phyloP scores from a whole-genome alignment of 2,888 invertebrate genomes.

The Leucoma salicis region DNA sequence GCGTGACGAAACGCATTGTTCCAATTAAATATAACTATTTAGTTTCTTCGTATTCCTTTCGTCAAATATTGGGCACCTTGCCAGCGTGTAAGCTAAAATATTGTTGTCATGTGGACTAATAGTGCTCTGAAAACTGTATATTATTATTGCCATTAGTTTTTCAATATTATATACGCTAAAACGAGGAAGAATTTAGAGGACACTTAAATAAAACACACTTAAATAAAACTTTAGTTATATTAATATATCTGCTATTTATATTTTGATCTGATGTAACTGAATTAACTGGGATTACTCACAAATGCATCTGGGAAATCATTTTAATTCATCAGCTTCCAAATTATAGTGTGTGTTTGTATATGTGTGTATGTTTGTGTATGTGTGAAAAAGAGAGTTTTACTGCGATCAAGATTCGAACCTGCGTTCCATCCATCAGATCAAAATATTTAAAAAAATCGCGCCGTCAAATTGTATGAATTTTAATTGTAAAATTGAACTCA shows the following conservation, averaged over 20 bases:
- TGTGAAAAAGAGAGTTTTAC: too few relatives aligned
- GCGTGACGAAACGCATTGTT: conserved; percentile 42
- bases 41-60: conserved; percentile 47
- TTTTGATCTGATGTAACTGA: conserved; percentile 1
- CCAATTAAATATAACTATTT: conserved; percentile 46
- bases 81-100: conserved; percentile 55
- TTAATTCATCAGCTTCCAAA: not conserved
- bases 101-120: conserved; percentile 49
- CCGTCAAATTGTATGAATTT: too few relatives aligned
- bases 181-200: conserved; percentile 41
- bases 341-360: too few relatives aligned
- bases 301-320: not conserved
- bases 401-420: too few relatives aligned
- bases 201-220: too few relatives aligned
- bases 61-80: conserved; percentile 59
- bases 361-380: too few relatives aligned
- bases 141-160: conserved; percentile 41
- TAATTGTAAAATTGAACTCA: too few relatives aligned
- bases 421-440: too few relatives aligned
- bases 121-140: conserved; percentile 37
- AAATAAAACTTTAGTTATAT: conserved; percentile 40
- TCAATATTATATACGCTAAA: conserved; percentile 36
- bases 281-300: not conserved
- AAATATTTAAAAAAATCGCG: too few relatives aligned
- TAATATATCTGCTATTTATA: conserved; percentile 32